Evolutionary conservation across 2,797 vertebrate genomes (phyloP), one percentile per base, ranked within the genome.

Genomic region (Lepus oiostolus): DNA sequence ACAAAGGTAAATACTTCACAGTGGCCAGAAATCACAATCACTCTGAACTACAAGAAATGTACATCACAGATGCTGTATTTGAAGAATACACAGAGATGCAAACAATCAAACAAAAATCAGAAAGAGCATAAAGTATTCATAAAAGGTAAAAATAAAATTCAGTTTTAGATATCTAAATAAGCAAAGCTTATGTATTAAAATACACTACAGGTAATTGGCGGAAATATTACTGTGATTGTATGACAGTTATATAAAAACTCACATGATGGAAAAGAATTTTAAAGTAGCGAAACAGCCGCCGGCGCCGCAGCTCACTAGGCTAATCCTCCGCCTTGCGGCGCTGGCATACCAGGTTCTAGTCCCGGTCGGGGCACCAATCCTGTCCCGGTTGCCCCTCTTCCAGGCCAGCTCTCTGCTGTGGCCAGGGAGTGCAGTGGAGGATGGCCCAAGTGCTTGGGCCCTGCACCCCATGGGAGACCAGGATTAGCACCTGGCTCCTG

Each of bases 71-170:
- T 74, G 76, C 63, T 67, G 26, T 1, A 14, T 42, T 50, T 32
- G 65, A 94, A 79, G 21, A 76, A 85, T 22, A 77, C 22, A 26
- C 12, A 85, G 63, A 72, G 4, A 60, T 42, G 24, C 8, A 76
- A 75, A 94, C 80, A 86, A 54, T 26, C 77, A 71, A 82, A 85
- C 42, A 11, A 50, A 93, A 91, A 50, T 12, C 14, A 87, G 79
- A 30, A 62, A 93, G 16, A 24, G 24, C 38, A 68, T n/a, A 74
- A 83, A 77, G 70, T 85, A 94, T 54, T 30, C 54, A 68, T 12
- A 32, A 14, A 85, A 85, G 16, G 8, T 16, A 82, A 90, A 95
- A 63, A 35, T 60, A 47, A 77, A 90, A 28, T 2, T 26, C 1
- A 58, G 4, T 50, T 52, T 72, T 58, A 32, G 24, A 22, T 50